Percentiles rank a stretch among this genome's conserved stretches.
Evolutionary conservation across 2,797 vertebrate genomes (phyloP).

Genomic region (Schizothorax lantsangensis): DNA sequence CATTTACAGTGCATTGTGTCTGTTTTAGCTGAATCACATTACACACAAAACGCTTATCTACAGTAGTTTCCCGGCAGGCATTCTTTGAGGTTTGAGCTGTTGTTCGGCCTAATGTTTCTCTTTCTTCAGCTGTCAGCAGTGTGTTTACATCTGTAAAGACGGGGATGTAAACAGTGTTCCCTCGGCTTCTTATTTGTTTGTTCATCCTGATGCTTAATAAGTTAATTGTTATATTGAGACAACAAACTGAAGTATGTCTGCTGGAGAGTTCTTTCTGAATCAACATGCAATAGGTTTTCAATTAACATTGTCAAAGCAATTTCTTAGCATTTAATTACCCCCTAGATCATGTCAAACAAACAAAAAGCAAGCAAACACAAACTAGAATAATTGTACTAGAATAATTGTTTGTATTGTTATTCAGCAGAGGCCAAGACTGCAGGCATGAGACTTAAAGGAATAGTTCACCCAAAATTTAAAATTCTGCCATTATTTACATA

Average conservation of each 20-base stretch:
- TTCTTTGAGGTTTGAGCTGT: conserved; percentile 12
- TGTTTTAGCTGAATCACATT: conserved; percentile 43
- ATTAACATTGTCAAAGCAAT: neutral
- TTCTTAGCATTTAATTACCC: neutral
- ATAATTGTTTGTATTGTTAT: conserved; percentile 18
- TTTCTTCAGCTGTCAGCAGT: neutral
- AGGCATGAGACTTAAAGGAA: neutral
- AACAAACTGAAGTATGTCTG: conserved; percentile 2
- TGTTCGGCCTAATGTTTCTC: conserved; percentile 26
- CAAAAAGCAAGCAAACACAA: neutral
- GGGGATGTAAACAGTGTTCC: neutral
- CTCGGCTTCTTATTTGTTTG: neutral
- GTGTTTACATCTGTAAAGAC: neutral
- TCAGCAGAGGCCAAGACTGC: neutral
- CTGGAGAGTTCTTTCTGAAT: neutral
- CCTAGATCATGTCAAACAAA: neutral
- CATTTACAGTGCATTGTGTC: neutral
- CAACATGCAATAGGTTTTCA: neutral
- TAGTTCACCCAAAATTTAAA: neutral
- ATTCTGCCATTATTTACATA: neutral
- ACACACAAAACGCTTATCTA: neutral
- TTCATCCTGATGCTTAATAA: neutral
- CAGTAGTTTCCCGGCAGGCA: conserved; percentile 11
- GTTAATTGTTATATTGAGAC: neutral
- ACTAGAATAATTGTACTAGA: neutral